phyloP scores from a whole-genome alignment of 2,113 vertebrate species.

The Entomyzon cyanotis region DNA sequence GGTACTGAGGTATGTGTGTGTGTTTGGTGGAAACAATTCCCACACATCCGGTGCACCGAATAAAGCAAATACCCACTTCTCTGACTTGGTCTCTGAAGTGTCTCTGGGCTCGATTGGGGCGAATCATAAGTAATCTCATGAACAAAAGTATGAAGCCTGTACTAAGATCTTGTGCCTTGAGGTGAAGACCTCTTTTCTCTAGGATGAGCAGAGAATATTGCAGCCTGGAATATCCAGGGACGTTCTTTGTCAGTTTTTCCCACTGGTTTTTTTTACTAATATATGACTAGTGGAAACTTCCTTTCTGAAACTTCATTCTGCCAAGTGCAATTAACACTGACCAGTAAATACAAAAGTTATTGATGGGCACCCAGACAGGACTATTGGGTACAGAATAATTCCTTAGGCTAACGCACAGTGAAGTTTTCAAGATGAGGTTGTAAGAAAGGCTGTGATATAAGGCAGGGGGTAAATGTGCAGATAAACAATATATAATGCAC shows the following conservation, averaged over 20 bases:
- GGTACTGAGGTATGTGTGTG: no score
- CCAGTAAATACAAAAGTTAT: background rate
- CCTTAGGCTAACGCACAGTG: rapidly evolving
- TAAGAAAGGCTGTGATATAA: background rate
- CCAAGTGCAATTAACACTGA: background rate
- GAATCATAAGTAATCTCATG: background rate
- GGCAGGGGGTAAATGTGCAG: background rate
- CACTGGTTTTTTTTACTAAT: background rate
- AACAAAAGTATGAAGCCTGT: background rate
- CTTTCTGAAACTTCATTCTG: background rate
- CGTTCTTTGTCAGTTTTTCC: background rate
- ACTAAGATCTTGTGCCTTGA: background rate
- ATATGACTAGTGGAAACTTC: background rate
- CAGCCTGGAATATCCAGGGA: background rate
- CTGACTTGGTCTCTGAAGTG: no score
- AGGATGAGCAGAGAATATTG: background rate
- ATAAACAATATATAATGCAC: background rate
- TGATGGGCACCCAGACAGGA: background rate
- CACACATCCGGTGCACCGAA: no score
- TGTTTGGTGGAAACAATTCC: no score
- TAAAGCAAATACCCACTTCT: no score
- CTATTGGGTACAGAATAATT: background rate
- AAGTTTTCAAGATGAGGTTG: background rate
- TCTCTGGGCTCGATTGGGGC: no score
- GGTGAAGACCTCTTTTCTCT: background rate